Percentiles rank a stretch among this genome's conserved stretches.
Evolutionary conservation across 2,888 invertebrate species (phyloP).

Genomic region (Oscheius sp.): DNA sequence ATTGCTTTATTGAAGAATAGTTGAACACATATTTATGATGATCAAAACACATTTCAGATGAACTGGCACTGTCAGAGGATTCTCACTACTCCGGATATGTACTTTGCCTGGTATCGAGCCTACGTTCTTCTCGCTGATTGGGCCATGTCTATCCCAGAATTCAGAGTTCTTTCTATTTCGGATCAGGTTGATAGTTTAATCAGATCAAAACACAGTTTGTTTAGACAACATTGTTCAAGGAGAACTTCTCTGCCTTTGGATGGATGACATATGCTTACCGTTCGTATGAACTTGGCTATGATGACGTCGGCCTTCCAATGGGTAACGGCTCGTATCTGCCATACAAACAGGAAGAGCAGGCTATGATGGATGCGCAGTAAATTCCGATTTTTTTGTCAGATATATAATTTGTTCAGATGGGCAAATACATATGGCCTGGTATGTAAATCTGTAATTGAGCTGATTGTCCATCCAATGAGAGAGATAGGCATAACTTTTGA

Average conservation of each 20-base stretch:
- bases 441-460: constrained; percentile 49
- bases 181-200: constrained; percentile 42
- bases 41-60: constrained; percentile 36
- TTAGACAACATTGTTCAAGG: constrained; percentile 57
- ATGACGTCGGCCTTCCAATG: constrained; percentile 44
- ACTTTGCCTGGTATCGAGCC: constrained; percentile 54
- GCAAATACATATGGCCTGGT: constrained; percentile 52
- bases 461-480: constrained; percentile 52
- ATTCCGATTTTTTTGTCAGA: background rate
- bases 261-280: constrained; percentile 59
- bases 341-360: constrained; percentile 47
- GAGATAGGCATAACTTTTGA: constrained; percentile 53
- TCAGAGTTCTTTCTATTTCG: constrained; percentile 42
- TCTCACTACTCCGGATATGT: constrained; percentile 54
- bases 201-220: no score
- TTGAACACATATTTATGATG: no score
- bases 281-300: constrained; percentile 35
- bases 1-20: no score
- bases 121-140: constrained; percentile 58
- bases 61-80: constrained; percentile 53
- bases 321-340: constrained; percentile 58
- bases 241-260: constrained; percentile 60
- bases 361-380: constrained; percentile 40
- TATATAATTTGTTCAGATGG: constrained; percentile 40
- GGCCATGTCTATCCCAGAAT: constrained; percentile 57